Conservation (phyloP, 2,113 vertebrate genomes). For the Sinocyclocheilus maitianheensis region DNA sequence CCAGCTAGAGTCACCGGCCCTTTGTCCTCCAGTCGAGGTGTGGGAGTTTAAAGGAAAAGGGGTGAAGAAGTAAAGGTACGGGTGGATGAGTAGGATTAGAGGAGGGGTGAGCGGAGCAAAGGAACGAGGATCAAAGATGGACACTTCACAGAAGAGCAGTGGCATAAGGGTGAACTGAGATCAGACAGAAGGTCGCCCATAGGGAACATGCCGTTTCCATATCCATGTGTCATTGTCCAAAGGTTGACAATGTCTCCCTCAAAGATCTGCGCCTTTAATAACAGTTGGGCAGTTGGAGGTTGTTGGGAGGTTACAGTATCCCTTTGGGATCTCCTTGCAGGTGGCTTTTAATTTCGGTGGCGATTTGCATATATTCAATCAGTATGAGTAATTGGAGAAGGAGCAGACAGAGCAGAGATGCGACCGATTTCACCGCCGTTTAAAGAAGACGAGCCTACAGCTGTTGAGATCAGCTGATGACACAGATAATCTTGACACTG, state of each 20-base stretch:
- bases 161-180: slow-evolving; percentile 34
- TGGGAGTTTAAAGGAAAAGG: slow-evolving; percentile 33
- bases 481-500: slow-evolving; percentile 79
- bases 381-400: slow-evolving; percentile 76
- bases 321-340: slow-evolving; percentile 70
- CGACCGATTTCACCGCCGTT: slow-evolving; percentile 61
- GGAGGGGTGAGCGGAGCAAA: slow-evolving; percentile 32
- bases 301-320: slow-evolving; percentile 54
- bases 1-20: slow-evolving; percentile 19
- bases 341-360: slow-evolving; percentile 76
- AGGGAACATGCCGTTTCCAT: slow-evolving; percentile 27
- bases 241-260: not conserved
- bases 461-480: slow-evolving; percentile 67
- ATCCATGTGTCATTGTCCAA: slow-evolving; percentile 31
- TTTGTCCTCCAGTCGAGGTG: slow-evolving; percentile 7
- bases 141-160: slow-evolving; percentile 34
- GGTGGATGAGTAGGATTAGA: slow-evolving; percentile 57
- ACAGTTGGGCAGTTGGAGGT: slow-evolving; percentile 50
- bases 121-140: slow-evolving; percentile 45
- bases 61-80: not conserved
- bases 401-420: slow-evolving; percentile 62
- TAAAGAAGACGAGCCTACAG: slow-evolving; percentile 57
- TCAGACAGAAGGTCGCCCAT: slow-evolving; percentile 33
- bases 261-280: slow-evolving; percentile 7
- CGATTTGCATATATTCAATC: slow-evolving; percentile 83